These are phyloP conservation scores for Rhynchomys soricoides DNA, from an alignment of 2,113 vertebrate genomes.

Conservation along the genomic window DNA sequence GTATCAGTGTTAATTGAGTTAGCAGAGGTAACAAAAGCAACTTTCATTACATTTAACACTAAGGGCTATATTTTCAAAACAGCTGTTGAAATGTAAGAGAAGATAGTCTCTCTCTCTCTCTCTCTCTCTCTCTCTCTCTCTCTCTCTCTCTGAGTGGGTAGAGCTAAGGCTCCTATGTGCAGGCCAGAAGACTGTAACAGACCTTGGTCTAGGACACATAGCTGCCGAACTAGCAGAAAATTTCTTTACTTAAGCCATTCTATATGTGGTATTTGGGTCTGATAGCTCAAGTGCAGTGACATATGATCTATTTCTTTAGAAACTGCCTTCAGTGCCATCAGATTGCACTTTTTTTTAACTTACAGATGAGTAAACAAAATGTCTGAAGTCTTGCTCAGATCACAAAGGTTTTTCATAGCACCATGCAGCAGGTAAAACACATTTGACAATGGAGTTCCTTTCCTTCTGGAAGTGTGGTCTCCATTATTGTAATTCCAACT, in stretches of 20 bases:
- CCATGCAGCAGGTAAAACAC: background rate
- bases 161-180: background rate
- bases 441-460: background rate
- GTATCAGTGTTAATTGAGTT: conserved; percentile 17
- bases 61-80: conserved; percentile 92
- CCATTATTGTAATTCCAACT: conserved; percentile 3
- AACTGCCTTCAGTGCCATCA: background rate
- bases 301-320: background rate
- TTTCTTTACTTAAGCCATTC: background rate
- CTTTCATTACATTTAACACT: conserved; percentile 42
- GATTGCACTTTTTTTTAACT: background rate
- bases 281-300: background rate
- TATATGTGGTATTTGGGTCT: background rate
- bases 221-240: background rate
- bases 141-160: background rate
- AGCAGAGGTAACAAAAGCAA: conserved; percentile 41
- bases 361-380: background rate
- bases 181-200: background rate
- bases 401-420: background rate
- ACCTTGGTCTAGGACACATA: background rate
- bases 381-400: background rate
- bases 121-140: background rate
- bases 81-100: conserved; percentile 88
- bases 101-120: background rate
- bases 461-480: background rate